Conservation (phyloP, 1,140 invertebrate genomes). For the Drosophila malerkotliana region DNA sequence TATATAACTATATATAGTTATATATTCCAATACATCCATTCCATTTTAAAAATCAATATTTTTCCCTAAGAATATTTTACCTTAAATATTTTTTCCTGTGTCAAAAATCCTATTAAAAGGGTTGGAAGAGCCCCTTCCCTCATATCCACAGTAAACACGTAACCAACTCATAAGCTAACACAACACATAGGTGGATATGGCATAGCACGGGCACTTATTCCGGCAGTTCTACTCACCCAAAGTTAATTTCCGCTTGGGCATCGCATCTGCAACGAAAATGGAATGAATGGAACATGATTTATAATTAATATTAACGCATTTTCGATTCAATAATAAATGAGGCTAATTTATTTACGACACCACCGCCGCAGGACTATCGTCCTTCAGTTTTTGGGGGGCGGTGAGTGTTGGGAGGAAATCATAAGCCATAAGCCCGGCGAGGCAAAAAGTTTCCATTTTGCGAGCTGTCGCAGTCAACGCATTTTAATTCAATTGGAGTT, state of each 20-base stretch:
- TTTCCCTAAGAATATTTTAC: too few species aligned
- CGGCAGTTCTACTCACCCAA: conserved; percentile 48
- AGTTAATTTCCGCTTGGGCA: conserved; percentile 44
- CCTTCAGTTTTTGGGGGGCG: neutral
- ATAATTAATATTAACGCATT: conserved; percentile 72
- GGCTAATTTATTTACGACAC: conserved; percentile 70
- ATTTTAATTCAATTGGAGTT: conserved; percentile 75
- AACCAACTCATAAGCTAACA: conserved; percentile 21
- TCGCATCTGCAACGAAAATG: conserved; percentile 50
- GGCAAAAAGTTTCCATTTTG: conserved; percentile 20
- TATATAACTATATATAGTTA: too few species aligned
- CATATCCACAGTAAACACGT: conserved; percentile 22
- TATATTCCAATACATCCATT: too few species aligned
- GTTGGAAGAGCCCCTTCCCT: neutral
- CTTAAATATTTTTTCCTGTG: neutral
- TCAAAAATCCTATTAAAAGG: conserved; percentile 1
- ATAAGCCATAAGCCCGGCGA: neutral
- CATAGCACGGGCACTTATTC: conserved; percentile 1
- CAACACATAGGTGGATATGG: conserved; percentile 20
- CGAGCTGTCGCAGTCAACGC: conserved; percentile 32
- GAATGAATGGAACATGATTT: conserved; percentile 36
- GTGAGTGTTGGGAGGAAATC: neutral
- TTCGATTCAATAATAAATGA: conserved; percentile 62
- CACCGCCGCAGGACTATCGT: conserved; percentile 15
- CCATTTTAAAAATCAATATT: too few species aligned